phyloP scores from a whole-genome alignment of 2,797 vertebrate species.

The Premnoplex brunnescens region DNA sequence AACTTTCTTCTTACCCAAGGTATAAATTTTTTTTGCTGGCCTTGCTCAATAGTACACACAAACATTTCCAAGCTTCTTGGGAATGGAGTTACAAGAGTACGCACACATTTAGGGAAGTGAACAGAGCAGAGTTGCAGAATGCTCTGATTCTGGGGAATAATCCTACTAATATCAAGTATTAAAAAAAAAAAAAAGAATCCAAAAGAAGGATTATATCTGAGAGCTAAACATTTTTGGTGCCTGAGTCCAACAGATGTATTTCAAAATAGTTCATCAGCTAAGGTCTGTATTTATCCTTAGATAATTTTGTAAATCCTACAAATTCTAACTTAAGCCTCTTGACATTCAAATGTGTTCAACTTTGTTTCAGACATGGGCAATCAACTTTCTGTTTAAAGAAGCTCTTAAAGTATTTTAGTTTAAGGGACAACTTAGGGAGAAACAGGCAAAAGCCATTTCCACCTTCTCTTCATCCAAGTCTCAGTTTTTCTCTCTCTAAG shows the following conservation, averaged over 20 bases:
- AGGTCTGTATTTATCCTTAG: background rate
- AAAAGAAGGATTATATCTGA: background rate
- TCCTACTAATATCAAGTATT: background rate
- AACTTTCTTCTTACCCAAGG: background rate
- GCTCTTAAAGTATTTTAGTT: background rate
- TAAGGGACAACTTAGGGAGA: background rate
- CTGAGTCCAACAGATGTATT: background rate
- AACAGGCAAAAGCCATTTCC: background rate
- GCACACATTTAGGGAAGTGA: background rate
- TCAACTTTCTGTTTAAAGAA: background rate
- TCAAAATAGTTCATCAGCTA: background rate
- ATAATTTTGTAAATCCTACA: background rate
- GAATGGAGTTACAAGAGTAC: background rate
- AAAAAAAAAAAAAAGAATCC: slow-evolving; percentile 3
- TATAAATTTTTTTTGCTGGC: background rate
- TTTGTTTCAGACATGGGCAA: background rate
- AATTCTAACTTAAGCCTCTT: background rate
- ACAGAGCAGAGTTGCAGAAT: background rate
- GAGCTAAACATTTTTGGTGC: background rate
- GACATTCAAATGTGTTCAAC: background rate
- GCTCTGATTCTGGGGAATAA: background rate
- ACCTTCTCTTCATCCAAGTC: background rate
- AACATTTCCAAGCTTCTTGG: background rate
- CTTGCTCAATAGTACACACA: background rate
- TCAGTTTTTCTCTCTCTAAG: background rate